Base-by-base conservation (phyloP, 2,797 vertebrate species). In the Scomberomorus guttatus region DNA sequence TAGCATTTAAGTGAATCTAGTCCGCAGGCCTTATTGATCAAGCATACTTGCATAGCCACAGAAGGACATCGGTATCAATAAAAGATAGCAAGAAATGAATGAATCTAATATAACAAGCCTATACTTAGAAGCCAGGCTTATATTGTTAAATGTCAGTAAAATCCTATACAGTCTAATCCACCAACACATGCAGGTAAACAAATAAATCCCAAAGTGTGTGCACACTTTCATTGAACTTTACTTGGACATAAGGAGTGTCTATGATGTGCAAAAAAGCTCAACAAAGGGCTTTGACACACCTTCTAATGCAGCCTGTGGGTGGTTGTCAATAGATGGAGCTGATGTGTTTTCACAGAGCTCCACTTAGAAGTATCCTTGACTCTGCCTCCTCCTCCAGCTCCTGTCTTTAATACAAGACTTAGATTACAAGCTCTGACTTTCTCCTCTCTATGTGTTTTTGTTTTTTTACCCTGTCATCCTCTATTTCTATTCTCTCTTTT, bases 1-100 rank as follows among this genome's bases (percentile, higher is more conserved):
- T 72, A 34, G 68, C 46, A 51, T 90, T 55, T 67, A 54, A 77
- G 76, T 66, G 77, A 72, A 81, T 83, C 59, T 44, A 18, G 24
- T 84, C 85, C 15, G 32, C 58, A 61, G 72, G 75, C 65, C 64
- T 74, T 79, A 92, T 91, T 82, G 92, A 94, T 92, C 81, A 72
- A 64, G 63, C 64, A 25, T 44, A 61, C 69, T 57, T 79, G 78
- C 58, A 70, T 42, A 74, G 79, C 71, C 24, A 46, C 56, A 83
- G 56, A 73, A 83, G 77, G 71, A 88, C 82, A 80, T 75, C 48
- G 71, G 75, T 74, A 88, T 88, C 86, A 81, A 89, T 87, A 86
- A 83, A 77, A 80, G 37, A 91, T 57, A 55, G 55, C 56, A 46
- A 61, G 32, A 62, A 75, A 81, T 75, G 24, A 86, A 90, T 82